phyloP scores from a whole-genome alignment of 2,888 invertebrate genomes.

The Dendrolimus pini region DNA sequence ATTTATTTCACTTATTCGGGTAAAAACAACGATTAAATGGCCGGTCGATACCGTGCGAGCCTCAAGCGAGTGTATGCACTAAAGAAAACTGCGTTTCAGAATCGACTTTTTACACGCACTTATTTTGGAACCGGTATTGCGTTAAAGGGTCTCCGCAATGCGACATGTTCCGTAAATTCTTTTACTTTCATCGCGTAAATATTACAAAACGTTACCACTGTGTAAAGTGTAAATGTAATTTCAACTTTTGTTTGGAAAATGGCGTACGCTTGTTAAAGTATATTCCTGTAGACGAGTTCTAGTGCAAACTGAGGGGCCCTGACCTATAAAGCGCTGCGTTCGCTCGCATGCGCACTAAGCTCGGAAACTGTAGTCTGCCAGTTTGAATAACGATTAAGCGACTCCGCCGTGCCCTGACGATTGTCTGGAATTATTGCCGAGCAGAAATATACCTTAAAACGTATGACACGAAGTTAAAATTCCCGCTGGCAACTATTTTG shows the following conservation, averaged over 20 bases:
- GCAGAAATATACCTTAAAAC: slow-evolving; percentile 35
- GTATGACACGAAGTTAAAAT: slow-evolving; percentile 16
- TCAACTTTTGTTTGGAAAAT: slow-evolving; percentile 24
- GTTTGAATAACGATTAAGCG: slow-evolving; percentile 67
- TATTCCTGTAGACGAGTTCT: slow-evolving; percentile 52
- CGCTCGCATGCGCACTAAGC: slow-evolving; percentile 59
- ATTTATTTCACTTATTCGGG: slow-evolving; percentile 23
- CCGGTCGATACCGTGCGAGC: slow-evolving; percentile 20
- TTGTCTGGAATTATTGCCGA: slow-evolving; percentile 46
- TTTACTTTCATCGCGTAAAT: slow-evolving; percentile 25
- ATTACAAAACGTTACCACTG: background rate
- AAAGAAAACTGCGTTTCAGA: slow-evolving; percentile 24
- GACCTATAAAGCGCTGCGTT: slow-evolving; percentile 57
- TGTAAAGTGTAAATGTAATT: slow-evolving; percentile 4
- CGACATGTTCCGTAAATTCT: background rate
- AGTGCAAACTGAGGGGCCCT: slow-evolving; percentile 64
- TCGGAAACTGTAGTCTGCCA: slow-evolving; percentile 51
- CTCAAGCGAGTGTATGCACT: slow-evolving; percentile 35
- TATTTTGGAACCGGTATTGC: slow-evolving; percentile 39
- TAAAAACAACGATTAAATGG: slow-evolving; percentile 19
- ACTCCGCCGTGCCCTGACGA: slow-evolving; percentile 44
- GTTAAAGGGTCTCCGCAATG: slow-evolving; percentile 24
- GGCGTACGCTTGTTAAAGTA: slow-evolving; percentile 43
- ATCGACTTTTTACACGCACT: slow-evolving; percentile 35
- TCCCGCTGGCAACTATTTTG: slow-evolving; percentile 9